phyloP scores from a whole-genome alignment of 1,140 invertebrate genomes.

The Drosophila triauraria region DNA sequence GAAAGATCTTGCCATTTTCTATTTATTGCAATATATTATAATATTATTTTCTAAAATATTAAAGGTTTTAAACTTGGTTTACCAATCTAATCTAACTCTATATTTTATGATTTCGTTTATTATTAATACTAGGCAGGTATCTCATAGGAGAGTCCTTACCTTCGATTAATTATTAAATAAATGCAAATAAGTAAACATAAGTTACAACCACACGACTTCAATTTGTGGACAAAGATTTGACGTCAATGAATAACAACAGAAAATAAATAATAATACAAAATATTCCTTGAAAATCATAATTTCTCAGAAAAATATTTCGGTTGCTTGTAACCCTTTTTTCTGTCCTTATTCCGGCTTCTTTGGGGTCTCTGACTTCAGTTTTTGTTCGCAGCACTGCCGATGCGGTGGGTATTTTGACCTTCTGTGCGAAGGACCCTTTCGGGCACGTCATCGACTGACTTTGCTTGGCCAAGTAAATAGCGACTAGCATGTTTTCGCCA shows the following conservation, averaged over 20 bases:
- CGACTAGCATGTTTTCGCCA: slow-evolving; percentile 38
- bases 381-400: not conserved
- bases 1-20: no score
- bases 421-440: slow-evolving; percentile 38
- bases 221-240: no score
- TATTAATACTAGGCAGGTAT: no score
- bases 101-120: no score
- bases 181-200: no score
- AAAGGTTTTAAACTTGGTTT: no score
- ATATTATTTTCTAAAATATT: not conserved
- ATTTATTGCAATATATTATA: not conserved
- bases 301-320: not conserved
- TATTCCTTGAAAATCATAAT: not conserved
- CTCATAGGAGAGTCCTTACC: no score
- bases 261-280: not conserved
- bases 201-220: not conserved
- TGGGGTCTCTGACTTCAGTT: not conserved
- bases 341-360: not conserved
- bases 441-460: slow-evolving; percentile 58
- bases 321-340: not conserved
- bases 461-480: slow-evolving; percentile 37
- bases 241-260: not conserved
- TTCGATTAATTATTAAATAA: no score
- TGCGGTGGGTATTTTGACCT: slow-evolving; percentile 49
- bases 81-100: no score